These are phyloP conservation scores for Drosophila willistoni DNA, from an alignment of 1,140 invertebrate species.

Conservation along the genomic window DNA sequence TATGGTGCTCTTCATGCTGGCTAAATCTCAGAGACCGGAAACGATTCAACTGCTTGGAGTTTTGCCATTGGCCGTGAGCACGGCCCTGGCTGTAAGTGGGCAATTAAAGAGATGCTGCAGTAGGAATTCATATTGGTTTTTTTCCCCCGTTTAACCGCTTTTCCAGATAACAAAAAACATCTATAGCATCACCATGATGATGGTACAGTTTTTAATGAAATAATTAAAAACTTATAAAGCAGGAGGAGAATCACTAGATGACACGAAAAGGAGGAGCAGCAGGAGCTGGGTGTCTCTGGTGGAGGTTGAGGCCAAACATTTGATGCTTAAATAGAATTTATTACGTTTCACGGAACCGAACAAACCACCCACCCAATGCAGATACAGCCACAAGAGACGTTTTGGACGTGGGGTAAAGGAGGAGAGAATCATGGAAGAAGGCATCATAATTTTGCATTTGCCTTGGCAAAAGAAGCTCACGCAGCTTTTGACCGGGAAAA, in stretches of 20 bases:
- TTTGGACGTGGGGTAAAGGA: background rate
- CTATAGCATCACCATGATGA: slow-evolving; percentile 69
- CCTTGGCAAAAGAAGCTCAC: slow-evolving; percentile 43
- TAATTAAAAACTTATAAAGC: slow-evolving; percentile 54
- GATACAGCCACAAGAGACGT: background rate
- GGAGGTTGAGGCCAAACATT: slow-evolving; percentile 34
- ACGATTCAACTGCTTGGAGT: slow-evolving; percentile 40
- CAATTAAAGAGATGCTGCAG: background rate
- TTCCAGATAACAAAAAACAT: slow-evolving; percentile 57
- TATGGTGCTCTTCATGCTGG: slow-evolving; percentile 45
- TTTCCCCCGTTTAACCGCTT: background rate
- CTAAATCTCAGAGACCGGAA: slow-evolving; percentile 37
- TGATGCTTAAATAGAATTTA: slow-evolving; percentile 65
- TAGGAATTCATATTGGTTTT: slow-evolving; percentile 13
- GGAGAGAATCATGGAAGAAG: slow-evolving; percentile 14
- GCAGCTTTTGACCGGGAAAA: slow-evolving; percentile 23
- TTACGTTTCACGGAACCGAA: slow-evolving; percentile 56
- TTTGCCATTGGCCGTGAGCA: slow-evolving; percentile 50
- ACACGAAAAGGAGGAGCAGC: background rate
- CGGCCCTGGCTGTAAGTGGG: slow-evolving; percentile 47
- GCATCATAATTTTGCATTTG: slow-evolving; percentile 71
- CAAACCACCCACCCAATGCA: slow-evolving; percentile 9
- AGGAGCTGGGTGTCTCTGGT: no score
- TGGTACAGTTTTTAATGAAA: slow-evolving; percentile 63
- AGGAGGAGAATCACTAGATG: no score